Conservation (phyloP, 1,140 invertebrate species). For the Calephelis nemesis region DNA sequence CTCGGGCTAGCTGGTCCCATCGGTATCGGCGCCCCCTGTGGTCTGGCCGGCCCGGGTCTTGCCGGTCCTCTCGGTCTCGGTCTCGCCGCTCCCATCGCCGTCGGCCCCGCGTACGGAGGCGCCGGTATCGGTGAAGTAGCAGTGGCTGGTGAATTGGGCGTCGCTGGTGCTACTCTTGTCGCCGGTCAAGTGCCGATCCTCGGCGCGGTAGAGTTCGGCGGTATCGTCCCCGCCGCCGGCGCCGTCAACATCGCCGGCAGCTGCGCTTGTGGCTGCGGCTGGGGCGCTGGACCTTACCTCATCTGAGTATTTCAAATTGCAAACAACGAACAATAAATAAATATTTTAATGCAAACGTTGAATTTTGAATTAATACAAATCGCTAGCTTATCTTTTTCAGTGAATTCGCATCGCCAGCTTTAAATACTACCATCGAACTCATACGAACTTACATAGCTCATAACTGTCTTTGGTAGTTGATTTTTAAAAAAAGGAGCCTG, state of each 20-base stretch:
- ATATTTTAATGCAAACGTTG: too few species aligned
- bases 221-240: slow-evolving; percentile 33
- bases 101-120: background rate
- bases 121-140: too few species aligned
- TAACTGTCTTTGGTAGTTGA: too few species aligned
- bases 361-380: too few species aligned
- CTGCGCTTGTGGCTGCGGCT: slow-evolving; percentile 31
- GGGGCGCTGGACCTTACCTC: slow-evolving; percentile 4
- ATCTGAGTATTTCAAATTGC: background rate
- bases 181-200: too few species aligned
- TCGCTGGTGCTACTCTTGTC: slow-evolving; percentile 23
- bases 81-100: background rate
- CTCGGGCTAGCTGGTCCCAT: too few species aligned
- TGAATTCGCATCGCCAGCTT: too few species aligned
- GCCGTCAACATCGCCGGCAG: slow-evolving; percentile 34
- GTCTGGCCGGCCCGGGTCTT: background rate
- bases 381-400: too few species aligned
- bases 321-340: too few species aligned
- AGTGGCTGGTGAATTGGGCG: slow-evolving; percentile 29
- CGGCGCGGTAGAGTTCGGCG: slow-evolving; percentile 27
- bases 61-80: slow-evolving; percentile 2
- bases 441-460: too few species aligned
- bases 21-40: background rate
- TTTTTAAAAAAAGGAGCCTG: too few species aligned
- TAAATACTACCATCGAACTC: too few species aligned